Evolutionary conservation across 2,888 invertebrate species (phyloP).

Genomic region (Chymomyza amoena): DNA sequence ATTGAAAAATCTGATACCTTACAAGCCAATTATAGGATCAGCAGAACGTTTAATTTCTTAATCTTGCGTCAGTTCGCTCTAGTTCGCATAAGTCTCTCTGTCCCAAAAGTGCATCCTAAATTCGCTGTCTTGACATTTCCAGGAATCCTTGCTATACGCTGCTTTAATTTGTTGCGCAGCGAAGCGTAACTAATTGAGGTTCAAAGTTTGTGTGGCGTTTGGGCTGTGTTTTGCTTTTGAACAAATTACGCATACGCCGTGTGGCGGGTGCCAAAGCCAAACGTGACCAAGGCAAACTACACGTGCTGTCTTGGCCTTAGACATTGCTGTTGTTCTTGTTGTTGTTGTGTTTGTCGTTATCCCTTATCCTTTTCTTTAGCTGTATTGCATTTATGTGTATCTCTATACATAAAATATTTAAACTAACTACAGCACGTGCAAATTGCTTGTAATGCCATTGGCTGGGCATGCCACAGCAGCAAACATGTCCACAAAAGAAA

Average conservation of each 20-base stretch:
- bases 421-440: slow-evolving; percentile 65
- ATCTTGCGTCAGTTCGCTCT: too few species aligned
- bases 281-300: slow-evolving; percentile 47
- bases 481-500: not conserved
- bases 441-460: slow-evolving; percentile 41
- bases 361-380: not conserved
- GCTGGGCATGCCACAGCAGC: not conserved
- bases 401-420: slow-evolving; percentile 68
- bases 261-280: slow-evolving; percentile 2
- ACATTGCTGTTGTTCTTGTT: not conserved
- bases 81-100: too few species aligned
- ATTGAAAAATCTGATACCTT: too few species aligned
- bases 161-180: not conserved
- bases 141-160: too few species aligned
- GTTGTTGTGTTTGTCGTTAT: not conserved
- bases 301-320: slow-evolving; percentile 35
- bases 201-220: slow-evolving; percentile 3
- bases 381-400: slow-evolving; percentile 50
- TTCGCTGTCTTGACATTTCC: not conserved
- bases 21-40: too few species aligned
- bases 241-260: slow-evolving; percentile 44
- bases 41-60: too few species aligned
- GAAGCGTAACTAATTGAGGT: slow-evolving; percentile 40
- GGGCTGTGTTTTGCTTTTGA: slow-evolving; percentile 24
- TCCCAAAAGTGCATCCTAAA: not conserved